Evolutionary conservation across 1,140 invertebrate genomes (phyloP).

Genomic region (Ostrea denselamellosa): DNA sequence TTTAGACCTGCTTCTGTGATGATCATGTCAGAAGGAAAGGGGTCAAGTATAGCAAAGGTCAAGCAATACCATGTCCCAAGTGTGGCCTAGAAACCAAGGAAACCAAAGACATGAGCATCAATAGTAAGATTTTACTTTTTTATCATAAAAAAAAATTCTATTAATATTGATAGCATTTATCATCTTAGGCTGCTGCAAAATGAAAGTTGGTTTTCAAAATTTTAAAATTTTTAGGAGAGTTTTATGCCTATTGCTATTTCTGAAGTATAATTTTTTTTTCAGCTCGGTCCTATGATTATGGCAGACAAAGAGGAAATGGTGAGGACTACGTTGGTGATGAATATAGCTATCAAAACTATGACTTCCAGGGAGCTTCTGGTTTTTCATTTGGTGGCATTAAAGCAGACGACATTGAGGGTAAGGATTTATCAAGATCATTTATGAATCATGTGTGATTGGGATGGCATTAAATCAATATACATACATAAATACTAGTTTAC

Average conservation of each 20-base stretch:
- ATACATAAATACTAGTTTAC: too few species aligned
- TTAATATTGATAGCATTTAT: too few species aligned
- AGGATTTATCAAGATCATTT: neutral
- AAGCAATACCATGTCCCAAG: conserved; percentile 94
- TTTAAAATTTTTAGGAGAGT: neutral
- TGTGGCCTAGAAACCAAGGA: conserved; percentile 94
- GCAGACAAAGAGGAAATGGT: conserved; percentile 73
- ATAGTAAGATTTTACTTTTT: conserved; percentile 83
- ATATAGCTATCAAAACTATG: conserved; percentile 73
- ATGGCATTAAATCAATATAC: too few species aligned
- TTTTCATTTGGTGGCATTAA: conserved; percentile 63
- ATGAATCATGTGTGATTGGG: too few species aligned
- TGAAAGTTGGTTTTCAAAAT: too few species aligned
- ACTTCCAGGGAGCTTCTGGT: conserved; percentile 67
- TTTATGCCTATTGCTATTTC: neutral
- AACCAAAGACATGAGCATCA: conserved; percentile 97
- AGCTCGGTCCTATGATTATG: conserved; percentile 80
- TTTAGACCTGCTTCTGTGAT: conserved; percentile 93
- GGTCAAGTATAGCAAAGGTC: conserved; percentile 94
- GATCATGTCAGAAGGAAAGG: conserved; percentile 96
- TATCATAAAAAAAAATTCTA: too few species aligned
- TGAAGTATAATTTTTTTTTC: conserved; percentile 72
- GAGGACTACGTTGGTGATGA: conserved; percentile 66
- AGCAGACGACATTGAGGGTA: conserved; percentile 46
- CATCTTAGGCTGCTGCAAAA: too few species aligned